Percentiles rank a stretch among this genome's conserved stretches.
Conservation (phyloP, 2,888 invertebrate species). For the Glyphotaelius pellucidus region DNA sequence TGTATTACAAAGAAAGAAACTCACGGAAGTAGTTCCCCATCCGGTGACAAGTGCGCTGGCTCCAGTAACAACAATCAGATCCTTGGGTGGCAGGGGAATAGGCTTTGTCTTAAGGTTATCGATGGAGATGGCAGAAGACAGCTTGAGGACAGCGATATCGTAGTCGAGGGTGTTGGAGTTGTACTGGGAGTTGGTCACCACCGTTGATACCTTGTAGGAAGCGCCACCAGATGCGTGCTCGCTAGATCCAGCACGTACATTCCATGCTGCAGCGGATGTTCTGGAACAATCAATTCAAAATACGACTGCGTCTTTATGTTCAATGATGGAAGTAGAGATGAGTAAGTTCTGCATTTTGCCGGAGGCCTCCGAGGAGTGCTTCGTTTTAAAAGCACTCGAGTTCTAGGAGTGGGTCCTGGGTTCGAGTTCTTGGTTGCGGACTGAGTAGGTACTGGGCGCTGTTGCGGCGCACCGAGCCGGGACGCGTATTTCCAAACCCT, state of each 20-base stretch:
- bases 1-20: constrained; percentile 67
- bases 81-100: constrained; percentile 6
- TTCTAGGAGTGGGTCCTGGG: too few species aligned
- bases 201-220: constrained; percentile 69
- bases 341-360: too few species aligned
- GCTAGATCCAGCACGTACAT: constrained; percentile 67
- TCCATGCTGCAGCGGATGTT: constrained; percentile 53
- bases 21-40: constrained; percentile 54
- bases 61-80: background rate
- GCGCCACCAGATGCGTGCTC: constrained; percentile 71
- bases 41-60: constrained; percentile 51
- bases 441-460: too few species aligned
- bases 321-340: too few species aligned
- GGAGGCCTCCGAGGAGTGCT: too few species aligned
- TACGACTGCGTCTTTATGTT: background rate
- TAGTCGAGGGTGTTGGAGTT: constrained; percentile 69
- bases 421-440: too few species aligned
- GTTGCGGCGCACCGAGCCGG: too few species aligned
- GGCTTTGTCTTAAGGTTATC: constrained; percentile 67
- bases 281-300: constrained; percentile 9
- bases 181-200: constrained; percentile 71
- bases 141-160: constrained; percentile 72
- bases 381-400: too few species aligned
- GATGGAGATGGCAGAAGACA: constrained; percentile 68
- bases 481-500: too few species aligned